Conservation (phyloP, 2,888 invertebrate genomes). For the Endomychus coccineus region DNA sequence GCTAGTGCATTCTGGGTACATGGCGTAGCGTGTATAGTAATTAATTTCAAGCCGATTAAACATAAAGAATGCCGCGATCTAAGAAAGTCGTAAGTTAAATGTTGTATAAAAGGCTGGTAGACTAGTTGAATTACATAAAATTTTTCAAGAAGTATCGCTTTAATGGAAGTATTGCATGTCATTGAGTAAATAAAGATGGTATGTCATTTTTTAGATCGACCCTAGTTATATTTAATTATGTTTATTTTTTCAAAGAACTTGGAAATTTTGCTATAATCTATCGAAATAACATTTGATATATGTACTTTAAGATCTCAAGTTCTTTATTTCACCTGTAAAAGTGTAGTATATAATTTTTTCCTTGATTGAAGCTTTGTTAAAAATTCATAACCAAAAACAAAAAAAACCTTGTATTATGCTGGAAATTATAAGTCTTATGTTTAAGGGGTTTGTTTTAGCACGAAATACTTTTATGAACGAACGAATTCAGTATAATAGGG, state of each 20-base stretch:
- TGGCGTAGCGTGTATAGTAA: constrained; percentile 35
- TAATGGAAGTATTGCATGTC: constrained; percentile 31
- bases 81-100: constrained; percentile 41
- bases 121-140: constrained; percentile 20
- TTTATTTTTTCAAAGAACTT: constrained; percentile 34
- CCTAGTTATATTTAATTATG: constrained; percentile 29
- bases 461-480: too few species aligned
- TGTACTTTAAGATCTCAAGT: neutral
- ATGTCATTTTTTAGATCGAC: constrained; percentile 37
- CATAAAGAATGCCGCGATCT: constrained; percentile 44
- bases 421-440: too few species aligned
- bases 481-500: constrained; percentile 29
- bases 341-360: constrained; percentile 13
- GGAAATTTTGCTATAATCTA: constrained; percentile 21
- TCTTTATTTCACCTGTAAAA: neutral
- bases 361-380: constrained; percentile 34
- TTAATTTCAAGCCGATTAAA: constrained; percentile 31
- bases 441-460: too few species aligned
- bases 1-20: constrained; percentile 39
- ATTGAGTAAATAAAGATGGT: constrained; percentile 36
- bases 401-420: too few species aligned
- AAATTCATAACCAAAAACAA: constrained; percentile 47
- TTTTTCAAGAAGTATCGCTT: constrained; percentile 16
- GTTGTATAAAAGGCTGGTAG: constrained; percentile 21
- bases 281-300: neutral